Base-by-base conservation (phyloP, 2,113 vertebrate genomes). In the Dipodomys ordii region DNA sequence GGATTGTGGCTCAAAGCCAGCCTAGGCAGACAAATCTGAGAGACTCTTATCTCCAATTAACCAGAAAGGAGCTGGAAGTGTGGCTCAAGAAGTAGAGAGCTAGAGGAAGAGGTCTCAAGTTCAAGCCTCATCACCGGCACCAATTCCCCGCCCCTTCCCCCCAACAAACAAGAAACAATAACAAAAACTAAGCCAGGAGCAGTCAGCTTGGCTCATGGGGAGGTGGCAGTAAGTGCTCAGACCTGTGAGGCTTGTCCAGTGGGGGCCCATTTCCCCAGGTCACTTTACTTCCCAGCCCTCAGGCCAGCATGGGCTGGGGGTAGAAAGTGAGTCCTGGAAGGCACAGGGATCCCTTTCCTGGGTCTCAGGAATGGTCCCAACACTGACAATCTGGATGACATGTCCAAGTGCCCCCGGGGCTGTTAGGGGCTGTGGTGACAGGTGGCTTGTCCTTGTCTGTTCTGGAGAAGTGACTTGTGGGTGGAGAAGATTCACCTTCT, bases 261-360 rank as follows among this genome's bases (percentile, higher is more conserved):
- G 46, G n/a, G 65, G 65, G 27, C 5, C 64, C 28, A 30, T 23
- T 49, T 49, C 68, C 49, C 69, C 27, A 62, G 83, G 83, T 27
- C 30, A 53, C 9, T 53, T 53, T 15, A 22, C 25, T 44, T 35
- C 12, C 25, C 30, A 32, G 32, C 25, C 65, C 32, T 35, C n/a
- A 28, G 49, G 19, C 0, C 8, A 27, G 71, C 18, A 44, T 7
- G 6, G 0, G 25, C 57, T 72, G 15, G 20, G 1, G 5, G 10
- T n/a, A 39, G 2, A 23, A 22, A 1, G 32, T 20, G 46, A 5
- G 12, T n/a, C 35, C 35, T 1, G 22, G 27, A 62, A 65, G 39
- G 18, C 81, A 90, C n/a, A 81, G 20, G 16, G 25, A 2, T 32
- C 44, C 20, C 25, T 23, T 32, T 5, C 7, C 6, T 60, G 60